phyloP scores from a whole-genome alignment of 1,140 invertebrate species.

The Drosophila gunungcola region DNA sequence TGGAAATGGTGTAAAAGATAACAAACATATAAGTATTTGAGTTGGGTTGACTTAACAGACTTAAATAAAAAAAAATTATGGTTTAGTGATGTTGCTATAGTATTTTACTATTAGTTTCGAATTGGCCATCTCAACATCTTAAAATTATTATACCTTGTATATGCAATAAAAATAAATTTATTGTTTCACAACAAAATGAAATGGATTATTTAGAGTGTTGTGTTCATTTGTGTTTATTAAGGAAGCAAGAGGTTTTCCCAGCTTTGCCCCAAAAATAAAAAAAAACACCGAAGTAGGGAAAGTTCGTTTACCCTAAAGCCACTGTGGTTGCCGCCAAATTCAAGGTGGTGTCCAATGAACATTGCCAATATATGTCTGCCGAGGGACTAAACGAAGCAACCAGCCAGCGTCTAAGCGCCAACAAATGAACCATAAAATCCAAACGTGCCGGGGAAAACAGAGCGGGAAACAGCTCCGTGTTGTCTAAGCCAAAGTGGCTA shows the following conservation, averaged over 20 bases:
- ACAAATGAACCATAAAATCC: conserved; percentile 84
- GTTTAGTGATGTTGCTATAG: no score
- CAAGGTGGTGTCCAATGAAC: conserved; percentile 36
- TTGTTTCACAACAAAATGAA: no score
- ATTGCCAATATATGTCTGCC: conserved; percentile 51
- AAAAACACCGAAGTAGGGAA: conserved; percentile 3
- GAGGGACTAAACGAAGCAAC: conserved; percentile 38
- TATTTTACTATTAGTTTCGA: no score
- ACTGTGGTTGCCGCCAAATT: neutral
- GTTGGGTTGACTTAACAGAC: neutral
- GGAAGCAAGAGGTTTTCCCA: no score
- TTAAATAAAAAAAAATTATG: neutral
- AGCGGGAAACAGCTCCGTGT: conserved; percentile 26
- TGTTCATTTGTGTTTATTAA: no score
- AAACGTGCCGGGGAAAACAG: conserved; percentile 63
- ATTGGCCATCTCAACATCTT: no score
- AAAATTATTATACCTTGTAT: no score
- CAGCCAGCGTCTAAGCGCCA: conserved; percentile 71
- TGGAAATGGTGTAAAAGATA: conserved; percentile 81
- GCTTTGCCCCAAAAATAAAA: neutral
- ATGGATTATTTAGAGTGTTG: no score
- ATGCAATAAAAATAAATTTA: no score
- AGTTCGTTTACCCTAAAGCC: conserved; percentile 21
- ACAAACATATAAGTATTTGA: conserved; percentile 7
- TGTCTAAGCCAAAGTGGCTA: conserved; percentile 78